Base-by-base conservation (phyloP, 1,140 invertebrate genomes). In the Coptotermes formosanus region DNA sequence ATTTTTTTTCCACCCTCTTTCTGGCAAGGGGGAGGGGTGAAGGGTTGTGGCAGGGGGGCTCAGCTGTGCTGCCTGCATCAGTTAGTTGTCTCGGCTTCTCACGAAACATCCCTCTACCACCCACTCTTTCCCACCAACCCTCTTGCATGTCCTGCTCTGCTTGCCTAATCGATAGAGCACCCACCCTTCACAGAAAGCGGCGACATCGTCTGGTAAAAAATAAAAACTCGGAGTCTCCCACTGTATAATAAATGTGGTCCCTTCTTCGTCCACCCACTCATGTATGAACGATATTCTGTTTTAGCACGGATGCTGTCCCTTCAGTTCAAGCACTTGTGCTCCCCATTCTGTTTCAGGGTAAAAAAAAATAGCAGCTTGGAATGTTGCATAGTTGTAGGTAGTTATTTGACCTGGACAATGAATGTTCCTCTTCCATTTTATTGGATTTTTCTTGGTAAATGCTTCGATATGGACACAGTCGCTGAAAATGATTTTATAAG, bases 141-240 rank as follows among this genome's bases (percentile, higher is more conserved):
- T 48, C 48, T 64, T 64, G 84, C 84, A 52, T 85, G 84, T 64
- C 48, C 48, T 59, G 84, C 84, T 85, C 84, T 64, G 59, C 84
- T 85, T 85, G 48, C 48, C 84, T 85, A 85, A 85, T 85, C 84
- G 84, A 85, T 85, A 85, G 59, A 85, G 84, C 84, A 59, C 84
- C 84, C 48, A 85, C 84, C 84, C 84, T 30, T 48, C n/a, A 25
- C 84, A 45, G 59, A 45, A n/a, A 3, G 19, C 38, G 25, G 82
- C 84, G 84, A 85, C 84, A 85, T 85, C 48, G 84, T 59, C 84
- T 43, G 48, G 84, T 59, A 64, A 64, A 64, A 85, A 64, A 85
- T 59, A 85, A 85, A 85, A 85, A 85, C 84, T 59, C 25, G 16
- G 59, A n/a, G 64, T 75, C 25, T 75, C 64, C n/a, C 64, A 30